A percentile compares a stretch with the other conserved stretches of the same genome.
Evolutionary conservation across 30 jellyfish, hydroid and myxozoan genomes (phyloP).

Genomic region (Aurelia coerulea): DNA sequence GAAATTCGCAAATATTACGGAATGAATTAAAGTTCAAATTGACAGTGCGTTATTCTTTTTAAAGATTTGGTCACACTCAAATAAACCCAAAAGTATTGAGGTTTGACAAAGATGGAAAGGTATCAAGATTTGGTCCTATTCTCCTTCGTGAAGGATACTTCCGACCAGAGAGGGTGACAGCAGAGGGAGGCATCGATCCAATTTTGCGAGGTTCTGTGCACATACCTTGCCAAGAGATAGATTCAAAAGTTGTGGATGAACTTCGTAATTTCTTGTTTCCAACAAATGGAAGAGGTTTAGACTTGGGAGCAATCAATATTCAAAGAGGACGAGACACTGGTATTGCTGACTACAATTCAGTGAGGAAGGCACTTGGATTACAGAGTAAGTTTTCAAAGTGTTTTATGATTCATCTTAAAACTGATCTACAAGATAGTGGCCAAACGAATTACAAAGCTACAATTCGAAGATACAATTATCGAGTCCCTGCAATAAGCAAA

Average conservation of each 20-base stretch:
- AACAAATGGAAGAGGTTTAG: constrained; percentile 19
- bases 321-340: constrained; percentile 71
- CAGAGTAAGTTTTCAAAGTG: constrained; percentile 21
- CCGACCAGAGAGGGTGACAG: constrained; percentile 46
- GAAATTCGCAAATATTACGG: too few species aligned
- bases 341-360: constrained; percentile 57
- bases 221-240: constrained; percentile 48
- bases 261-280: constrained; percentile 56
- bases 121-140: constrained; percentile 13
- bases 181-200: constrained; percentile 68
- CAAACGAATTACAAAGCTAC: too few species aligned
- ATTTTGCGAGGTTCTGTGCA: constrained; percentile 47
- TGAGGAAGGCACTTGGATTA: constrained; percentile 61
- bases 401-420: too few species aligned
- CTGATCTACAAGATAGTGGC: too few species aligned
- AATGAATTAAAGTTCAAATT: too few species aligned
- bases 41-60: background rate
- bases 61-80: constrained; percentile 72
- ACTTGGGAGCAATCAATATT: constrained; percentile 58
- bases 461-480: too few species aligned
- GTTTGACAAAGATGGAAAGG: constrained; percentile 23
- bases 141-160: constrained; percentile 61
- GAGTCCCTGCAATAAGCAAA: too few species aligned
- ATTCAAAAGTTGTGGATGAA: constrained; percentile 49
- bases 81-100: constrained; percentile 38